Conservation (phyloP, 2,113 vertebrate genomes). For the Eira barbara region DNA sequence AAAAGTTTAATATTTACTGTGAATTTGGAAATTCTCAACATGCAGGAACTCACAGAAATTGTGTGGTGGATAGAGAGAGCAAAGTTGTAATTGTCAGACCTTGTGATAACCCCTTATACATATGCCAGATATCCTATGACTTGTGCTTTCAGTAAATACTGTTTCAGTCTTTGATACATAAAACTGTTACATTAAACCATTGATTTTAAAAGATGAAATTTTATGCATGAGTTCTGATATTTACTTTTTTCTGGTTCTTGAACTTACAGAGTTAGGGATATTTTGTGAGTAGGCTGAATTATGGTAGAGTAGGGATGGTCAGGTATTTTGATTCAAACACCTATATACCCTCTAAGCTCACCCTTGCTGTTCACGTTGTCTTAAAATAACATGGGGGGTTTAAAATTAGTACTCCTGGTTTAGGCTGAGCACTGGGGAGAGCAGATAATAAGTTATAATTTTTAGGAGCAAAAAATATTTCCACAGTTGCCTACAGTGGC, state of each 20-base stretch:
- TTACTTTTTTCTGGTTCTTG: not conserved
- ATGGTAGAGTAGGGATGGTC: not conserved
- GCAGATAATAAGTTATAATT: not conserved
- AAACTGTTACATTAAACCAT: not conserved
- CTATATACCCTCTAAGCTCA: not conserved
- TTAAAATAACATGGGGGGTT: not conserved
- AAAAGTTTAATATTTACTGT: not conserved
- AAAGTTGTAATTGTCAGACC: not conserved
- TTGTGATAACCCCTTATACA: not conserved
- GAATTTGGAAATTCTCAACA: not conserved
- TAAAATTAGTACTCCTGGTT: constrained; percentile 20
- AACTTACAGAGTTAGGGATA: not conserved
- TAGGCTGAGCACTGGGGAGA: not conserved
- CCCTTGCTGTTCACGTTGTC: not conserved
- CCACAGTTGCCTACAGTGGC: not conserved
- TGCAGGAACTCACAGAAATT: not conserved
- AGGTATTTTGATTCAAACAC: not conserved
- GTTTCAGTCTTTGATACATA: not conserved
- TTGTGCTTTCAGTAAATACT: not conserved
- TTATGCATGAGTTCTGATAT: not conserved
- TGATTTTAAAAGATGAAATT: not conserved
- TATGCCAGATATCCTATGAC: not conserved
- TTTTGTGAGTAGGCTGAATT: not conserved
- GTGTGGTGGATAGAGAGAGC: not conserved
- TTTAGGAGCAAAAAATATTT: constrained; percentile 10